Percentiles rank a stretch among this genome's conserved stretches.
phyloP scores from a whole-genome alignment of 2,888 invertebrate genomes.

The Drosophila gaucha region DNA sequence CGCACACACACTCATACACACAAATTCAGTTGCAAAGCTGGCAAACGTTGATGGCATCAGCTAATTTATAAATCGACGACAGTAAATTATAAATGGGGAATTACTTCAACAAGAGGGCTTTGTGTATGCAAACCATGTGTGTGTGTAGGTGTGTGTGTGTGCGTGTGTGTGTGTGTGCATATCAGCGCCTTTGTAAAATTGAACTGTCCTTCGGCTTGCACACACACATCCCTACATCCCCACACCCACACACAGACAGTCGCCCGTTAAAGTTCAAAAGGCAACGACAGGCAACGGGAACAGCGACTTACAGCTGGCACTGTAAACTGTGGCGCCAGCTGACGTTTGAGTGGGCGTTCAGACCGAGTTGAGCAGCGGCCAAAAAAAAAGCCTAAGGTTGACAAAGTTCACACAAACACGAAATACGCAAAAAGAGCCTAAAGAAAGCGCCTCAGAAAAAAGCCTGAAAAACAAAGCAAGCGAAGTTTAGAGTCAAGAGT shows the following conservation, averaged over 20 bases:
- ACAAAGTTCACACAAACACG: slow-evolving; percentile 34
- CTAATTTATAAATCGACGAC: slow-evolving; percentile 76
- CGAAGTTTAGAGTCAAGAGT: not conserved
- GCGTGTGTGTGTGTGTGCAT: slow-evolving; percentile 9
- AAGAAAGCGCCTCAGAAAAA: no score
- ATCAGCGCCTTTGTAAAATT: slow-evolving; percentile 57
- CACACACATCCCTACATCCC: slow-evolving; percentile 9
- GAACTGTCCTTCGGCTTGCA: slow-evolving; percentile 23
- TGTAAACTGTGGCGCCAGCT: slow-evolving; percentile 42
- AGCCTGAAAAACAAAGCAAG: not conserved
- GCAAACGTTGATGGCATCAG: slow-evolving; percentile 48
- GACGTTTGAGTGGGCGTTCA: slow-evolving; percentile 51
- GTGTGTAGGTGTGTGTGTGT: not conserved
- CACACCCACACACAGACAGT: not conserved
- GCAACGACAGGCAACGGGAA: slow-evolving; percentile 24
- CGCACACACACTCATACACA: not conserved
- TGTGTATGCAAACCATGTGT: slow-evolving; percentile 25
- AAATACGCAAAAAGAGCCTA: slow-evolving; percentile 22
- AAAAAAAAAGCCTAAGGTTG: slow-evolving; percentile 61
- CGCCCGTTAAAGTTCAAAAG: slow-evolving; percentile 45
- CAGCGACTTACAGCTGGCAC: slow-evolving; percentile 43
- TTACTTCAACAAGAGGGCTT: slow-evolving; percentile 54
- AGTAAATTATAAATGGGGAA: slow-evolving; percentile 74
- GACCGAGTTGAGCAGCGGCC: slow-evolving; percentile 55
- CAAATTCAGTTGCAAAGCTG: slow-evolving; percentile 3